Evolutionary conservation across 2,888 invertebrate genomes (phyloP).

Genomic region (Agrilus mali): DNA sequence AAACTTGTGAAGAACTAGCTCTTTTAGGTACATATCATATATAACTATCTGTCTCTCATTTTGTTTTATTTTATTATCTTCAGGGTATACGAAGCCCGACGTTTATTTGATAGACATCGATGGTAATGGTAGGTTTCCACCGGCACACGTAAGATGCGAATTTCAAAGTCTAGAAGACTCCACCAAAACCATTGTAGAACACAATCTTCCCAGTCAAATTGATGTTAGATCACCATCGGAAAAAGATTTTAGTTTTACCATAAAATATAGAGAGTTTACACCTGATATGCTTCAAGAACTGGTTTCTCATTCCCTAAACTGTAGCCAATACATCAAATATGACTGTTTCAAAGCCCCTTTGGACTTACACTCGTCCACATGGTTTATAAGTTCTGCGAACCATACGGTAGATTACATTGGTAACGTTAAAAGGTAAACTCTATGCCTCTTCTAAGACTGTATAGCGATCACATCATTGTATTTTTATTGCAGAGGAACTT

Average conservation of each 20-base stretch:
- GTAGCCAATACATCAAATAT: constrained; percentile 80
- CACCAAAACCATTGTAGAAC: constrained; percentile 81
- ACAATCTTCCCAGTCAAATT: constrained; percentile 81
- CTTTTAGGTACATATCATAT: constrained; percentile 42
- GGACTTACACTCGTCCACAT: constrained; percentile 75
- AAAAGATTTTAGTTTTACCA: constrained; percentile 70
- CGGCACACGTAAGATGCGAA: constrained; percentile 84
- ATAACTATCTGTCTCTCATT: neutral
- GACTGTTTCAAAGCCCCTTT: constrained; percentile 82
- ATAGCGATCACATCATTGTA: neutral
- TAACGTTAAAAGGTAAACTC: constrained; percentile 57
- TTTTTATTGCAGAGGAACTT: constrained; percentile 47
- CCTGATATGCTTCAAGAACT: constrained; percentile 85
- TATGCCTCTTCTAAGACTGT: neutral
- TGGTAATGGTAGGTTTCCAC: constrained; percentile 84
- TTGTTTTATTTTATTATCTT: constrained; percentile 5
- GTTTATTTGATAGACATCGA: constrained; percentile 90
- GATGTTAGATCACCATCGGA: constrained; percentile 71
- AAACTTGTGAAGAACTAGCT: constrained; percentile 86
- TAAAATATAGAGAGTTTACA: constrained; percentile 79
- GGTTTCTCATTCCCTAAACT: constrained; percentile 79
- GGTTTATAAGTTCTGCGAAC: constrained; percentile 75
- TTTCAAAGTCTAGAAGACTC: constrained; percentile 78
- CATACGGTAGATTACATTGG: constrained; percentile 70
- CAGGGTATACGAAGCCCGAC: constrained; percentile 73